Conservation (phyloP, 2,888 invertebrate genomes). For the Pteria penguin region DNA sequence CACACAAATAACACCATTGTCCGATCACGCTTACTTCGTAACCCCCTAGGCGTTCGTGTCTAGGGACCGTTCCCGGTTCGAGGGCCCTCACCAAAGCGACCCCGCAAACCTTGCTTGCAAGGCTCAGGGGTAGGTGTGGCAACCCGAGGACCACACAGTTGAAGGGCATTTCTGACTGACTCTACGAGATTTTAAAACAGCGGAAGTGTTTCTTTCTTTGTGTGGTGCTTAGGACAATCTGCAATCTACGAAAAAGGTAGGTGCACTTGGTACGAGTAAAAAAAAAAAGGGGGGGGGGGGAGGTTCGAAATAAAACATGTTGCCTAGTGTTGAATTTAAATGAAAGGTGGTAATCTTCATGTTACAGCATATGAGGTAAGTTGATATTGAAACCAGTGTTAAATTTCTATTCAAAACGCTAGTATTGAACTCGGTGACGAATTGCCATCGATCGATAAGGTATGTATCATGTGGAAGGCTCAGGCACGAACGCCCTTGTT, state of each 20-base stretch:
- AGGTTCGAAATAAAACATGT: too few relatives aligned
- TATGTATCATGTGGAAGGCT: too few relatives aligned
- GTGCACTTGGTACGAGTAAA: too few relatives aligned
- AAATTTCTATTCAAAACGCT: too few relatives aligned
- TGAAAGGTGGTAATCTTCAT: too few relatives aligned
- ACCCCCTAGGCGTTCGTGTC: slow-evolving; percentile 38
- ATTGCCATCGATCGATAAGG: too few relatives aligned
- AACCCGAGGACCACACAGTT: slow-evolving; percentile 37
- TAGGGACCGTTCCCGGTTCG: slow-evolving; percentile 44
- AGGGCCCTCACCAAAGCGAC: slow-evolving; percentile 41
- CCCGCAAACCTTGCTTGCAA: slow-evolving; percentile 32
- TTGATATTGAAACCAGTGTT: too few relatives aligned
- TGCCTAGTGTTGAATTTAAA: too few relatives aligned
- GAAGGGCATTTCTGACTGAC: background rate
- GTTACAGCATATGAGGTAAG: too few relatives aligned
- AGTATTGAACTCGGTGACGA: too few relatives aligned
- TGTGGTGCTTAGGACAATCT: background rate
- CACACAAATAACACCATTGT: slow-evolving; percentile 3
- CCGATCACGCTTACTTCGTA: slow-evolving; percentile 44
- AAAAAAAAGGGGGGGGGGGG: too few relatives aligned
- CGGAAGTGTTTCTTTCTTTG: background rate
- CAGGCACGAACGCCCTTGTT: too few relatives aligned
- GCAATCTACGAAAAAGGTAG: background rate
- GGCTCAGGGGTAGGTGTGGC: slow-evolving; percentile 40
- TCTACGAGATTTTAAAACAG: background rate